Evolutionary conservation across 2,797 vertebrate species (phyloP), one percentile per base, ranked within the genome.

Genomic region (Centropyge bicolor): DNA sequence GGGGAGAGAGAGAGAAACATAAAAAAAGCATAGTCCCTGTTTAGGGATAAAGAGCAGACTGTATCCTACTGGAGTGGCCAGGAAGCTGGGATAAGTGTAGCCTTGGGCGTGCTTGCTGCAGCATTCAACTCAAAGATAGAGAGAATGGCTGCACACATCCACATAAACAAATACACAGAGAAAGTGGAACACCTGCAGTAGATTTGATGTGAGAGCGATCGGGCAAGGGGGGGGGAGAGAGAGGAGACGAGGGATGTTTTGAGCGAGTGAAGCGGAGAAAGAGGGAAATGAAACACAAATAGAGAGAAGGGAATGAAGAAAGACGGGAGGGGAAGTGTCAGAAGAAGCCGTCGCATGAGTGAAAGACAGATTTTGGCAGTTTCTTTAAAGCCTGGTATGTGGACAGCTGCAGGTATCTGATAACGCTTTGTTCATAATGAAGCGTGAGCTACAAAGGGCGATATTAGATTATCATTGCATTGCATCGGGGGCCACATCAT

Each of bases 51-150:
- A 83, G 63, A 67, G 61, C 63, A 66, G 46, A 17, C 62, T 80
- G 64, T 68, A 70, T 86, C 46, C 57, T 78, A 71, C 78, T 65
- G 52, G 67, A 86, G 67, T 70, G 79, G 74, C 65, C 43, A 16
- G 67, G 82, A 87, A 82, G 54, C 82, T 78, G 43, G 73, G 76
- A 67, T 86, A 84, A 89, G 83, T 83, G 81, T 85, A 79, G 86
- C 89, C 87, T 22, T 48, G 81, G 86, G 89, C 63, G 24, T 51
- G 65, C 61, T 84, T 61, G 49, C 54, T 49, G 74, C 73, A 70
- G 78, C 56, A 62, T 76, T 77, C 73, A 80, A 82, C 27, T 61
- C 43, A 43, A 10, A 67, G 31, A 70, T 1, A 38, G 41, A 69
- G 27, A 52, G 45, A 74, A 63, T 43, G 0, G 5, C 27, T 46